Conservation (phyloP, 1,140 invertebrate species). For the Paralvinella palmiformis region DNA sequence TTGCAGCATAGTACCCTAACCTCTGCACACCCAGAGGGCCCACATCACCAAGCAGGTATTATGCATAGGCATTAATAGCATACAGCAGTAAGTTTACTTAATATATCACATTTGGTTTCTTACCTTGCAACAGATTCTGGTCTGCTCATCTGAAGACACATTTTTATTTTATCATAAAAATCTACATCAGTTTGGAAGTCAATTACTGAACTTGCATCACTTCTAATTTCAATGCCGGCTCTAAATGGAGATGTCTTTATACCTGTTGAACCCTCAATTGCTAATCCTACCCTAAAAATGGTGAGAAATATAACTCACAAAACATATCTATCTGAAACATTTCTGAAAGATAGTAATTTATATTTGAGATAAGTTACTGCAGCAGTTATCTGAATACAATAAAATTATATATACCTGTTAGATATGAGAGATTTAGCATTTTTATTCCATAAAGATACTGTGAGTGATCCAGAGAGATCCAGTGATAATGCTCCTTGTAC, state of each 20-base stretch:
- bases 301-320: neutral
- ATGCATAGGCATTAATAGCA: too few species aligned
- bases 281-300: slow-evolving; percentile 62
- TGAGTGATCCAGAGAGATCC: slow-evolving; percentile 76
- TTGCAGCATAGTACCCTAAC: too few species aligned
- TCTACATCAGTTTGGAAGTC: slow-evolving; percentile 71
- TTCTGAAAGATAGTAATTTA: neutral
- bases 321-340: neutral
- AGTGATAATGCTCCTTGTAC: slow-evolving; percentile 70
- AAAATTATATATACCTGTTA: slow-evolving; percentile 34
- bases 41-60: too few species aligned
- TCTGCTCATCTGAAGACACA: slow-evolving; percentile 70
- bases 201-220: slow-evolving; percentile 65
- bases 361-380: neutral
- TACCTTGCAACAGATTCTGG: slow-evolving; percentile 6
- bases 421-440: slow-evolving; percentile 73
- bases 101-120: too few species aligned
- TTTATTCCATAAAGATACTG: slow-evolving; percentile 79
- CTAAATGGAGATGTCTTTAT: slow-evolving; percentile 65
- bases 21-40: too few species aligned
- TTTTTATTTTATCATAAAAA: slow-evolving; percentile 67
- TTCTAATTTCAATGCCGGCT: slow-evolving; percentile 64
- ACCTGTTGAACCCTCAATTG: slow-evolving; percentile 61
- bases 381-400: neutral
- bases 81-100: too few species aligned